Evolutionary conservation across 2,113 vertebrate genomes (phyloP).

Genomic region (Ivindomyrus marchei): DNA sequence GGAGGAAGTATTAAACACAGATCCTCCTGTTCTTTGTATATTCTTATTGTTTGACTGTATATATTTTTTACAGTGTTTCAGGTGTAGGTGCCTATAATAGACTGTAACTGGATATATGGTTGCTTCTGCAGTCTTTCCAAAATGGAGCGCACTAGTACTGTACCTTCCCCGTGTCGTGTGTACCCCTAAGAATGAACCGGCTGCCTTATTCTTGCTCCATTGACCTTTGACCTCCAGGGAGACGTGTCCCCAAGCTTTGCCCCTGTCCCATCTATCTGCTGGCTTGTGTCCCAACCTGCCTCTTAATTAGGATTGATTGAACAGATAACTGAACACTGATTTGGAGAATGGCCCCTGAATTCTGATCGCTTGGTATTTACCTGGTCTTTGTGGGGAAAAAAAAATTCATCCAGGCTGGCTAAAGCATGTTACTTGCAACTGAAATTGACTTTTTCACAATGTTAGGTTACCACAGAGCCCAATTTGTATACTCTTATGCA

Average conservation of each 20-base stretch:
- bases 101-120: not conserved
- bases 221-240: not conserved
- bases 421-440: not conserved
- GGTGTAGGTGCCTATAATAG: not conserved
- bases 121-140: not conserved
- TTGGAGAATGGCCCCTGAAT: not conserved
- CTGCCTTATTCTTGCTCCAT: not conserved
- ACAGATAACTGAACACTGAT: not conserved
- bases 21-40: not conserved
- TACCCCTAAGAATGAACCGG: not conserved
- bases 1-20: not conserved
- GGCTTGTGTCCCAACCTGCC: not conserved
- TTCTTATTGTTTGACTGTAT: not conserved
- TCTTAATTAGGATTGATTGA: not conserved
- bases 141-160: not conserved
- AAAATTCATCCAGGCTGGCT: not conserved
- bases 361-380: not conserved
- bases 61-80: not conserved
- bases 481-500: not conserved
- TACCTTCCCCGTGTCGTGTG: not conserved
- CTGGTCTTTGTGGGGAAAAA: not conserved
- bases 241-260: not conserved
- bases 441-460: constrained; percentile 9
- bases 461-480: constrained; percentile 25
- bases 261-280: not conserved